Conservation (phyloP, 1,140 invertebrate species). For the Drosophila sechellia region DNA sequence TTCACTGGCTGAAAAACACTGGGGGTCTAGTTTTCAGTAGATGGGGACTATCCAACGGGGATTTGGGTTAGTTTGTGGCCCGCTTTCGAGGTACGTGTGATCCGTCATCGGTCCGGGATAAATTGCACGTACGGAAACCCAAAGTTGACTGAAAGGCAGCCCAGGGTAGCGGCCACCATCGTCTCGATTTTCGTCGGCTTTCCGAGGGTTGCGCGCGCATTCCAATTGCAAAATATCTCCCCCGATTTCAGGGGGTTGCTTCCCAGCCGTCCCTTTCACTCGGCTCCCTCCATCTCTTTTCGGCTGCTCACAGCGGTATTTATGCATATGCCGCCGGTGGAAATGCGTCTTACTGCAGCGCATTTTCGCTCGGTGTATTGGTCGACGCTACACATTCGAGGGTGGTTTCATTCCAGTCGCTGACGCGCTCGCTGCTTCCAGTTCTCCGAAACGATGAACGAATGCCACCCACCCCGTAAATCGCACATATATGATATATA, state of each 20-base stretch:
- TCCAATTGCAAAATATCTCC: conserved; percentile 74
- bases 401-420: conserved; percentile 59
- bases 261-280: neutral
- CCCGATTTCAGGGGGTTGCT: conserved; percentile 56
- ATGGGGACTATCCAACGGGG: conserved; percentile 22
- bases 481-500: conserved; percentile 61
- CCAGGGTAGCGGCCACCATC: conserved; percentile 64
- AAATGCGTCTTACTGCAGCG: conserved; percentile 42
- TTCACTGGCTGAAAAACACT: conserved; percentile 24
- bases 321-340: conserved; percentile 29
- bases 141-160: conserved; percentile 84
- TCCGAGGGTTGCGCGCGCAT: conserved; percentile 77
- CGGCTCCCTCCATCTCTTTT: neutral
- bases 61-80: conserved; percentile 61
- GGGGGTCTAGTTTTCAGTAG: neutral
- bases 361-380: conserved; percentile 70
- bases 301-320: neutral
- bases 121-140: conserved; percentile 84
- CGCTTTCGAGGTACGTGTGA: conserved; percentile 69
- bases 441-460: conserved; percentile 13
- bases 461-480: conserved; percentile 8
- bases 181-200: conserved; percentile 45
- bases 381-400: conserved; percentile 36
- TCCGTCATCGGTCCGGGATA: conserved; percentile 72
- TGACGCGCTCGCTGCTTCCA: conserved; percentile 28